phyloP scores from a whole-genome alignment of 1,140 invertebrate genomes.

The Tetragnatha versicolor region DNA sequence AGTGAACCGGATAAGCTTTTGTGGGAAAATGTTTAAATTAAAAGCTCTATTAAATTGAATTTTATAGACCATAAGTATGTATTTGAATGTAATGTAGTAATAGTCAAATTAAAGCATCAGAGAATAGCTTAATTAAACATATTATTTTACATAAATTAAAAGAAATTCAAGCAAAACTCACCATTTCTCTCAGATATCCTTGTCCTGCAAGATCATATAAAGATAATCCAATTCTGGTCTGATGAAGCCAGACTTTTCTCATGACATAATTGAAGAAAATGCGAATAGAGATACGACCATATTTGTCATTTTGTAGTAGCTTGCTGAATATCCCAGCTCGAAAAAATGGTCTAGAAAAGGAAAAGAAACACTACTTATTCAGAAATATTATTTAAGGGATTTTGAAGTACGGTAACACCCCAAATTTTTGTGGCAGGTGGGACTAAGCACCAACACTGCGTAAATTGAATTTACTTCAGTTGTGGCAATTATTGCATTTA shows the following conservation, averaged over 20 bases:
- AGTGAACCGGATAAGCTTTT: too few relatives aligned
- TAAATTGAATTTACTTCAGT: not conserved
- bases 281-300: constrained; percentile 80
- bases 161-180: too few relatives aligned
- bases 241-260: constrained; percentile 91
- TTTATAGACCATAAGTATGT: too few relatives aligned
- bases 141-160: too few relatives aligned
- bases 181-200: constrained; percentile 87
- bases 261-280: constrained; percentile 95
- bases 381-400: constrained; percentile 1
- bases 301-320: constrained; percentile 80
- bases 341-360: constrained; percentile 80
- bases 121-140: too few relatives aligned
- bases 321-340: constrained; percentile 85
- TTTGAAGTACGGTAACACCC: not conserved
- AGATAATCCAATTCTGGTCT: constrained; percentile 90
- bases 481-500: not conserved
- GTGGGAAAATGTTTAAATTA: too few relatives aligned
- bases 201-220: constrained; percentile 92
- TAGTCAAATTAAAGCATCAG: too few relatives aligned
- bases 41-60: too few relatives aligned
- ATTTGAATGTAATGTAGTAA: too few relatives aligned
- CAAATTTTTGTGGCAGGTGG: not conserved
- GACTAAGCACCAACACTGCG: not conserved
- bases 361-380: constrained; percentile 51